phyloP scores from a whole-genome alignment of 2,888 invertebrate genomes.

The Tortrix viridana region DNA sequence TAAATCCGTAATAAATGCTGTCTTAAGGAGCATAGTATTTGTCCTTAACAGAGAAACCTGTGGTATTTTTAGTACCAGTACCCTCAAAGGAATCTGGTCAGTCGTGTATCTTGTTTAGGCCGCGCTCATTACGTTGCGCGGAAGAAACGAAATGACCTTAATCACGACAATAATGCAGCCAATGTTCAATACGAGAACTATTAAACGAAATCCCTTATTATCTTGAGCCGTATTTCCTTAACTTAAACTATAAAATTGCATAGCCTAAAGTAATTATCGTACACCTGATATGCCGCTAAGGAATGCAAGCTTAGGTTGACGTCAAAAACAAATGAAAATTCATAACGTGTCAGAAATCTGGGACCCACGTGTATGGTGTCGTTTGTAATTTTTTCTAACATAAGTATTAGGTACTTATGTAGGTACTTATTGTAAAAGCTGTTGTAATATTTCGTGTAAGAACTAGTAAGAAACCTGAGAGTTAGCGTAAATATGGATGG shows the following conservation, averaged over 20 bases:
- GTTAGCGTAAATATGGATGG: too few species aligned
- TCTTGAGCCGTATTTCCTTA: not conserved
- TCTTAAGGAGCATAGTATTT: not conserved
- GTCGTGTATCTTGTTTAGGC: slow-evolving; percentile 39
- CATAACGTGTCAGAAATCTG: slow-evolving; percentile 28
- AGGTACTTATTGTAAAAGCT: too few species aligned
- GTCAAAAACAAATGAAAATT: slow-evolving; percentile 2
- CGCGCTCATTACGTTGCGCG: slow-evolving; percentile 25
- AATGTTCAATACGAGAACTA: slow-evolving; percentile 8
- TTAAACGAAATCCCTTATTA: not conserved
- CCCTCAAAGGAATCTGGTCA: slow-evolving; percentile 42
- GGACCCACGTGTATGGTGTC: slow-evolving; percentile 14
- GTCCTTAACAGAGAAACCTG: slow-evolving; percentile 16
- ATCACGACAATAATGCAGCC: slow-evolving; percentile 23
- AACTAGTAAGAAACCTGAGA: too few species aligned
- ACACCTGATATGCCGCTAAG: too few species aligned
- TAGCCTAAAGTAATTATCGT: not conserved
- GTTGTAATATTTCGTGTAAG: too few species aligned
- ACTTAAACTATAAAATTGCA: slow-evolving; percentile 6
- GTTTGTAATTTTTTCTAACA: not conserved
- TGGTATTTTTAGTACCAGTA: slow-evolving; percentile 28
- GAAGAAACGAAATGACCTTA: slow-evolving; percentile 37
- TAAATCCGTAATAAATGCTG: not conserved
- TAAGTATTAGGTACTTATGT: too few species aligned
- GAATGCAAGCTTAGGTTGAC: too few species aligned